Evolutionary conservation across 2,113 vertebrate species (phyloP), one percentile per base, ranked within the genome.

Genomic region (Dipodomys stephensi): DNA sequence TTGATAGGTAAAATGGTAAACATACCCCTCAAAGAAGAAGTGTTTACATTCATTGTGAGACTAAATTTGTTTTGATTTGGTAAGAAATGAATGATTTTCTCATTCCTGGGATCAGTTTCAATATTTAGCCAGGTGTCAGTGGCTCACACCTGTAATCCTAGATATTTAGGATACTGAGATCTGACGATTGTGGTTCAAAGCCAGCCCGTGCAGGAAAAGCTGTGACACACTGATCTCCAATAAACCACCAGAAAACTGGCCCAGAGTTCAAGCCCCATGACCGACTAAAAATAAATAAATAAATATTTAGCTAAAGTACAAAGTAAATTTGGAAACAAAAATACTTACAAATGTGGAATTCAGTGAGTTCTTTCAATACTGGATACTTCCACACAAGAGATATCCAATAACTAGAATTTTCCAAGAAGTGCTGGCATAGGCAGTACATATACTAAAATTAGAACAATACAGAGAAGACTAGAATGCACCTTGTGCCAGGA

Each of bases 11-110:
- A 89, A 81, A 71, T 68, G 3, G 6, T 15, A 90, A 92, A 65
- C 19, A 62, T 92, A 69, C 71, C 25, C 13, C 11, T 7, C 72
- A 7, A 81, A 92, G 23, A 30, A 64, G 49, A 60, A n/a, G 32
- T 87, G 8, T 57, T 12, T 2, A 39, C 62, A 65, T 79, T 10
- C 79, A 6, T 62, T 86, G 20, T 79, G 9, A 89, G 9, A 78
- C 35, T 78, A 88, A 91, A 76, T 25, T 77, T 8, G 87, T 76
- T 91, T 88, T 30, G 12, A 65, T 93, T 23, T 64, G 4, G 68
- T 69, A 88, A 32, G 9, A 60, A 64, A 81, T 23, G 28, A 76
- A 71, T 39, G 22, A 4, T 74, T 76, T 65, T 46, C 5, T 91
- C 19, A 53, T 74, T 85, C 22, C 18, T 86, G 23, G n/a, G 82